Base-by-base conservation (phyloP, 2,888 invertebrate species). In the Apomyelois bistriatella region DNA sequence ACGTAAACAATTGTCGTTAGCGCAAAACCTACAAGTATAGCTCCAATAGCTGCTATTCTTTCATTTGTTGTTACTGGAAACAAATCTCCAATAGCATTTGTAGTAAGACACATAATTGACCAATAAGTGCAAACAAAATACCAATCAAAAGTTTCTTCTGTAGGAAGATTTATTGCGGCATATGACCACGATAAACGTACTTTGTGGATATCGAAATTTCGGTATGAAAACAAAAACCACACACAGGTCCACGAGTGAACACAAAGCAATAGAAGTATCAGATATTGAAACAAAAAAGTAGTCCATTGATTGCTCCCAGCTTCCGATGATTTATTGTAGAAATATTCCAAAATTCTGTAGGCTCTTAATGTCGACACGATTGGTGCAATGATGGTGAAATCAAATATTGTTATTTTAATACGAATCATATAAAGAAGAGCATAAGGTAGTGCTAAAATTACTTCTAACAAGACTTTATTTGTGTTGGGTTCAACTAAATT, bases 291-390 rank as follows among this genome's bases (percentile, higher is more conserved):
- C 42, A 90, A 68, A 63, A 90, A 90, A 17, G 85, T 85, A 12
- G 83, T 83, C 85, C 89, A 89, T 64, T 89, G 90, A 64, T 89
- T 89, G 52, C 85, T 84, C 16, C 90, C 89, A 30, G 89, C 86
- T 75, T 83, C 80, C 9, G 84, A 81, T n/a, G 84, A 82, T 71
- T 80, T 84, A 15, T 76, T 69, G 47, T 81, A 82, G 63, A 88
- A 85, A 64, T 85, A 88, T 64, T 82, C 77, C 47, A 87, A 62
- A 43, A 91, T 80, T 63, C 88, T 82, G 50, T 87, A 86, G 0
- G 85, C 74, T 38, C 91, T 79, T 50, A 85, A 59, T 1, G 82
- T 76, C 6, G 88, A 83, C 42, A 83, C 70, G 35, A 88, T 52
- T 17, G 91, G 88, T 36, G 82, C 81, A 56, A 88, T 76, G 1